These are phyloP conservation scores for Leptosomus discolor DNA, from an alignment of 2,113 vertebrate genomes.

Conservation along the genomic window DNA sequence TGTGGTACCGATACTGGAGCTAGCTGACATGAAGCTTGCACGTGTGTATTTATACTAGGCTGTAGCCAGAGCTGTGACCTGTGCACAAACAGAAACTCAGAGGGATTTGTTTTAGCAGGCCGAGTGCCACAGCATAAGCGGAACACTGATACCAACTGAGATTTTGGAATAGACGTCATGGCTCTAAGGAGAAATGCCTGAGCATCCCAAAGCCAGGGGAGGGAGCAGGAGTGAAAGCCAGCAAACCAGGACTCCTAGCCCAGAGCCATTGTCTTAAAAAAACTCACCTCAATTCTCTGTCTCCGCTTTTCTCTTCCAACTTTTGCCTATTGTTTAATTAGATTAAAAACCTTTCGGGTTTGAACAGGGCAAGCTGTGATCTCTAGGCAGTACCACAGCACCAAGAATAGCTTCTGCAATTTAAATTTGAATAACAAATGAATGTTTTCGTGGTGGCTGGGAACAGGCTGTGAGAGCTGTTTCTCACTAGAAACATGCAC, in stretches of 20 bases:
- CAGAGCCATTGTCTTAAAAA: neutral
- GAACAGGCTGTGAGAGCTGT: neutral
- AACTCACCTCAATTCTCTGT: neutral
- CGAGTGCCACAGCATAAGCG: neutral
- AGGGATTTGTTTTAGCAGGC: neutral
- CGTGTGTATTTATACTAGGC: neutral
- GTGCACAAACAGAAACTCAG: neutral
- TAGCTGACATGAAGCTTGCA: neutral
- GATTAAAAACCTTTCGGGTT: neutral
- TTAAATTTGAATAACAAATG: neutral
- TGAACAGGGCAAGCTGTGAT: neutral
- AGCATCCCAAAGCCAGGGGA: neutral
- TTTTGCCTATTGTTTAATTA: neutral
- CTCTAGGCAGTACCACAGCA: neutral
- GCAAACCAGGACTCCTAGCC: neutral
- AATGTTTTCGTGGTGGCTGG: neutral
- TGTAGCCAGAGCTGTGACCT: neutral
- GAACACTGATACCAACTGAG: neutral
- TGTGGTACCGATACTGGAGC: neutral
- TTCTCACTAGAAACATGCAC: neutral
- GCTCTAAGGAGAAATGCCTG: neutral
- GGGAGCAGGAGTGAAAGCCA: neutral
- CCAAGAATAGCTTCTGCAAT: neutral
- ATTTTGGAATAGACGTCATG: neutral
- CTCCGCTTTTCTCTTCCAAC: neutral